A percentile compares a stretch with the other conserved stretches of the same genome.
phyloP scores from a whole-genome alignment of 2,888 invertebrate genomes.

The Spodoptera littoralis region DNA sequence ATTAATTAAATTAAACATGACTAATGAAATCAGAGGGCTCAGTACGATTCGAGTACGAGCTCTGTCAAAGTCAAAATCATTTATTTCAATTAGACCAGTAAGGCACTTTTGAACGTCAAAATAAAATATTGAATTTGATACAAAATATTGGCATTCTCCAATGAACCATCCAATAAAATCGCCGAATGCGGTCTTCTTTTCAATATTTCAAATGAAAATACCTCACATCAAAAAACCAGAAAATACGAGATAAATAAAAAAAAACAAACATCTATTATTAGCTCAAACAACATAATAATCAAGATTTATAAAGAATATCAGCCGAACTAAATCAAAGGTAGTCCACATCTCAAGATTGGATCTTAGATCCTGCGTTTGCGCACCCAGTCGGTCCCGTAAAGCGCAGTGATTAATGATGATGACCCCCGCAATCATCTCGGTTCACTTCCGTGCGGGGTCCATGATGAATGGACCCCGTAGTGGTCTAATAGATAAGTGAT shows the following conservation, averaged over 20 bases:
- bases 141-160: no score
- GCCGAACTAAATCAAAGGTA: constrained; percentile 39
- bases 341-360: constrained; percentile 31
- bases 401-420: constrained; percentile 70
- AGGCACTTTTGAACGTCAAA: no score
- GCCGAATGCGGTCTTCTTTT: no score
- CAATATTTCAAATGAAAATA: no score
- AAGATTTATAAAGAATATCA: constrained; percentile 22
- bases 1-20: no score
- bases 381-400: constrained; percentile 51
- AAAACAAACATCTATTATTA: no score
- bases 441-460: constrained; percentile 53
- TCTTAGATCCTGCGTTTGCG: constrained; percentile 44
- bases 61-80: no score
- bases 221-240: background rate
- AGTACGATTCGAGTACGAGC: no score
- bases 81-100: no score
- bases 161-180: no score
- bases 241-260: constrained; percentile 2
- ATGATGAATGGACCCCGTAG: constrained; percentile 54
- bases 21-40: background rate
- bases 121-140: no score
- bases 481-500: constrained; percentile 55
- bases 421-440: constrained; percentile 57
- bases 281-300: constrained; percentile 22